Conservation (phyloP, 2,797 vertebrate genomes). For the Aselliscus stoliczkanus region DNA sequence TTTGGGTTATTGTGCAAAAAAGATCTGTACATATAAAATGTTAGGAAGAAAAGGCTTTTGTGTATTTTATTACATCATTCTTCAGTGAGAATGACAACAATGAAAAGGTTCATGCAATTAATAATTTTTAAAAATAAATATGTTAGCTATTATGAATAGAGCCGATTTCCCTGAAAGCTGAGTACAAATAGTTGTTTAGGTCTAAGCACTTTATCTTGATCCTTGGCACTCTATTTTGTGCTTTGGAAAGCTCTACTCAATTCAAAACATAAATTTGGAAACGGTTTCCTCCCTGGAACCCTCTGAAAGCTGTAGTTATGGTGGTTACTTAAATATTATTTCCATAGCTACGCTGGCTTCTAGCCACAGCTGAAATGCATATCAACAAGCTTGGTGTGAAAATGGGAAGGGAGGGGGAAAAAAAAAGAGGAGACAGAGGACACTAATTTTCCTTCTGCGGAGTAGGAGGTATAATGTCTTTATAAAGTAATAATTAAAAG, state of each 20-base stretch:
- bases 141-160: conserved; percentile 40
- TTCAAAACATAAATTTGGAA: conserved; percentile 67
- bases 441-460: conserved; percentile 78
- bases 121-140: background rate
- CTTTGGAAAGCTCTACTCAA: conserved; percentile 58
- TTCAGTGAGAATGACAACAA: conserved; percentile 48
- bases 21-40: conserved; percentile 16
- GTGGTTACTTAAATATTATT: conserved; percentile 76
- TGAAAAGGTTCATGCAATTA: conserved; percentile 55
- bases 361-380: conserved; percentile 69
- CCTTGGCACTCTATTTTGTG: conserved; percentile 52
- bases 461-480: conserved; percentile 84
- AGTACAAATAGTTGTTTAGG: conserved; percentile 60
- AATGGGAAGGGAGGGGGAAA: conserved; percentile 44
- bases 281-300: conserved; percentile 62
- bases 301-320: conserved; percentile 73
- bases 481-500: conserved; percentile 86
- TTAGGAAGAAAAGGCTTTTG: conserved; percentile 2
- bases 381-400: conserved; percentile 67
- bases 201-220: conserved; percentile 54
- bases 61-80: conserved; percentile 40
- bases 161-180: conserved; percentile 52
- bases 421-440: conserved; percentile 61
- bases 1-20: conserved; percentile 71
- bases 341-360: conserved; percentile 71